These are phyloP conservation scores for Eufriesea mexicana DNA, from an alignment of 1,140 invertebrate species.

Conservation along the genomic window DNA sequence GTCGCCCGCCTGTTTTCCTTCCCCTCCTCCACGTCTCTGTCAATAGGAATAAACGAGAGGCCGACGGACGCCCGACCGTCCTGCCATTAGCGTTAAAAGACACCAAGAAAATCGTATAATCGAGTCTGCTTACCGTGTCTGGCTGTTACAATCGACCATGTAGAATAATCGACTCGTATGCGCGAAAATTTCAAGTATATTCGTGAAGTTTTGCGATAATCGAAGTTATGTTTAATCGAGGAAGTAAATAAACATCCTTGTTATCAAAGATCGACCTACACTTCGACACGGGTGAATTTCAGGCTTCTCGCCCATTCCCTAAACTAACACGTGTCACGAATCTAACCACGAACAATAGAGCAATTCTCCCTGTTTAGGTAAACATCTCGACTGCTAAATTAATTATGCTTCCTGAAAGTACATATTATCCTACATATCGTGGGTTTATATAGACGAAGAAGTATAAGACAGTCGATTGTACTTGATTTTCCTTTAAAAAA, in stretches of 20 bases:
- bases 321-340: background rate
- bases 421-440: too few species aligned
- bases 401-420: background rate
- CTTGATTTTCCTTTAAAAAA: background rate
- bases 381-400: background rate
- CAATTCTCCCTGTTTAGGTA: background rate
- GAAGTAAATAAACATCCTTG: background rate
- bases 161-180: background rate
- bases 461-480: background rate
- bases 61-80: background rate
- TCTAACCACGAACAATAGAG: background rate
- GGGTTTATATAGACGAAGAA: background rate
- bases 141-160: too few species aligned
- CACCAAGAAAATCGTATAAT: conserved; percentile 6
- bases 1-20: conserved; percentile 47
- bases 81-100: conserved; percentile 28
- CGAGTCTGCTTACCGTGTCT: background rate
- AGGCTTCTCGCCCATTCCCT: background rate
- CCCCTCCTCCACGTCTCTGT: conserved; percentile 9
- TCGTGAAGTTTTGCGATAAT: background rate
- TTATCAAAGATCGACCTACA: background rate
- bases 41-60: conserved; percentile 47
- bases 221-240: background rate
- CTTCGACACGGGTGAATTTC: background rate
- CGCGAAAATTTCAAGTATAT: background rate